Evolutionary conservation across 2,888 invertebrate species (phyloP).

Genomic region (Rotaria socialis): DNA sequence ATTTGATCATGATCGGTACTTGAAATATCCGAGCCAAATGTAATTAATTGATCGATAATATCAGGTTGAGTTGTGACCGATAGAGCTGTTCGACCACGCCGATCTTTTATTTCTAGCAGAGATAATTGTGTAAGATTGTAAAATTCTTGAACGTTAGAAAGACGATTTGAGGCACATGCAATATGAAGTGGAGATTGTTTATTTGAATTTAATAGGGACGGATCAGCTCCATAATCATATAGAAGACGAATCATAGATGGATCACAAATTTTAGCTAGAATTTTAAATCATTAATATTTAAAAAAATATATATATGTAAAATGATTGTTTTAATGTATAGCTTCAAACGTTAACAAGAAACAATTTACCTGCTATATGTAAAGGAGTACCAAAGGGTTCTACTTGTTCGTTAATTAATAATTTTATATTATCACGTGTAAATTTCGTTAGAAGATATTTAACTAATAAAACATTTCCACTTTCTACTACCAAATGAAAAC

Average conservation of each 20-base stretch:
- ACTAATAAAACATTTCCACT: conserved; percentile 1
- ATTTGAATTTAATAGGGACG: background rate
- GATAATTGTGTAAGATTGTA: background rate
- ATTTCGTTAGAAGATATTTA: background rate
- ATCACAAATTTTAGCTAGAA: conserved; percentile 11
- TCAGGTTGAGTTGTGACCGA: background rate
- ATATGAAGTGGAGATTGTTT: background rate
- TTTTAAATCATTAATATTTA: background rate
- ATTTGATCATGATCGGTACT: conserved; percentile 10
- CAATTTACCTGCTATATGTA: background rate
- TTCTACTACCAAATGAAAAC: conserved; percentile 8
- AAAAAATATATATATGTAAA: background rate
- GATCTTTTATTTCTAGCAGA: background rate
- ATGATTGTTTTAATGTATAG: too few relatives aligned
- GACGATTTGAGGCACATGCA: background rate
- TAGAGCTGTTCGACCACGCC: background rate
- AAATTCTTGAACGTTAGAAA: background rate
- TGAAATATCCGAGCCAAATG: background rate
- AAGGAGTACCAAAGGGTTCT: background rate
- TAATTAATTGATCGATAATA: background rate
- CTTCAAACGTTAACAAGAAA: background rate
- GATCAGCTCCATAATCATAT: background rate
- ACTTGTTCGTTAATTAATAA: background rate
- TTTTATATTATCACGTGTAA: background rate
- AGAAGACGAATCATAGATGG: background rate